Conservation (phyloP, 2,113 vertebrate genomes). For the Pachycephala philippinensis region DNA sequence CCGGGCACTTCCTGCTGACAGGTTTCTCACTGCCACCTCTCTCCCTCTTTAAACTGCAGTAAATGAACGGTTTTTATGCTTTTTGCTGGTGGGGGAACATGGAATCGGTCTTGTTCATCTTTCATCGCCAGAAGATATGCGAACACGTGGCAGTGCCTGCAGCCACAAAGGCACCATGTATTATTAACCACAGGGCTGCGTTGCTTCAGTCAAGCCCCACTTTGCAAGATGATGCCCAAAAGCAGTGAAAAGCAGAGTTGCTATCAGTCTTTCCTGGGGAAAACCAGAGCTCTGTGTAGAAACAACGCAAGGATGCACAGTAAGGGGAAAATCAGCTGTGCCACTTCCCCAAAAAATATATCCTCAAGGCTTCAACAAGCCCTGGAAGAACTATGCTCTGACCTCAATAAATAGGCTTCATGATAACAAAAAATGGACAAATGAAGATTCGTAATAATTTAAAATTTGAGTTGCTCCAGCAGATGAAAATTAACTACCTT, state of each 20-base stretch:
- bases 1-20: not conserved
- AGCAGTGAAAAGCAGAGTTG: not conserved
- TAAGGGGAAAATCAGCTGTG: not conserved
- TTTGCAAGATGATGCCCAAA: not conserved
- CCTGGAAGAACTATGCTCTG: not conserved
- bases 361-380: not conserved
- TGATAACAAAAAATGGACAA: not conserved
- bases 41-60: not conserved
- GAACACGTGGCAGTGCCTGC: not conserved
- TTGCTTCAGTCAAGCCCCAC: not conserved
- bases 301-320: rapidly evolving
- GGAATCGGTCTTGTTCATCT: not conserved
- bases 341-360: not conserved
- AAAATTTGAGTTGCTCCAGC: not conserved
- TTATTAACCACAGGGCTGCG: not conserved
- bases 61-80: not conserved
- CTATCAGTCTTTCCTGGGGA: not conserved
- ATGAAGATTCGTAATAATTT: not conserved
- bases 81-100: not conserved
- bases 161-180: not conserved
- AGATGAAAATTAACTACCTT: not conserved
- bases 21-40: not conserved
- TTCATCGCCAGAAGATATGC: not conserved
- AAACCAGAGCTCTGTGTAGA: not conserved
- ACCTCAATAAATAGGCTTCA: not conserved